Base-by-base conservation (phyloP, 2,888 invertebrate species). In the Chloromyia formosa region DNA sequence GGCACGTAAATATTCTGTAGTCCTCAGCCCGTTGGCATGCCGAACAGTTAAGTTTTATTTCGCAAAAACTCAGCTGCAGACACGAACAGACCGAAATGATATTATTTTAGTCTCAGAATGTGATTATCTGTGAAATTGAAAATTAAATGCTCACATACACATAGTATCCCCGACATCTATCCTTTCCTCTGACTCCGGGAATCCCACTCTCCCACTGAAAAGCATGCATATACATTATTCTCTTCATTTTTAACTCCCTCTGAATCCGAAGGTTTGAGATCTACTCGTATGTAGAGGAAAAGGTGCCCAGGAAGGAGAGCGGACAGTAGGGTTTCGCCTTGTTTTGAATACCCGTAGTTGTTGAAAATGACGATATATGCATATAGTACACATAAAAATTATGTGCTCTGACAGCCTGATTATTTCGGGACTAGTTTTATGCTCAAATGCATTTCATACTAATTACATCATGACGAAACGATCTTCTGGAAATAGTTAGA, bases 381-480 rank as follows among this genome's bases (percentile, higher is more conserved):
- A 75, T 56, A 60, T 27, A 60, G 49, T 35, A 42, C 45, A 72
- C 45, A 62, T 45, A 49, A 72, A 56, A 56, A 73, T 60, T 18
- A 61, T 49, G 60, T 61, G 74, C 53, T 35, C 7, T 64, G 74
- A 42, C 64, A 74, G 66, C 7, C 73, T 74, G 76, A 76, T 76
- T 66, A 74, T 73, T 71, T 68, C 74, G 58, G 56, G 66, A 76
- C 76, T 76, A 76, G 74, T 76, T 76, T 76, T 61, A 74, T 74
- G 76, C 76, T 76, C 73, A 76, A 74, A 74, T 68, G 74, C 76
- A 76, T 76, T 76, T 74, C 42, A 27, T 54, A 62, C 60, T 83
- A 83, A 83, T 83, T 83, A 83, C 83, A 83, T 83, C 82, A 83
- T 80, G 82, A 35, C 27, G 82, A 83, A 66, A 58, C 20, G 71